phyloP scores from a whole-genome alignment of 2,888 invertebrate genomes.

The Nephrotoma appendiculata region DNA sequence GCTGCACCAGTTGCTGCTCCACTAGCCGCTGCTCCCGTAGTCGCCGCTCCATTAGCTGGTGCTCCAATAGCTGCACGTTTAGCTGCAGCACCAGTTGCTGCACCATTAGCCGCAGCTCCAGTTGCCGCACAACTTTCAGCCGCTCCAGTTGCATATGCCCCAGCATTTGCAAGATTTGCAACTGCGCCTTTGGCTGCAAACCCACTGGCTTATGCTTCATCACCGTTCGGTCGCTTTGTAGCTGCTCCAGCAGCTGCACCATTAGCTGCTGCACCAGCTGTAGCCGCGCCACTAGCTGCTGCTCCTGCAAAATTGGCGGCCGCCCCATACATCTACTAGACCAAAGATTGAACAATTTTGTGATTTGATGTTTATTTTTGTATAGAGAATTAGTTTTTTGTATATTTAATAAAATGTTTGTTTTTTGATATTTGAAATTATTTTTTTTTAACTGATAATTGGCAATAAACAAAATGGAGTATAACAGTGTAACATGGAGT shows the following conservation, averaged over 20 bases:
- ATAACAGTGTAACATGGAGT: no score
- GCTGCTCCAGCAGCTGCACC: neutral
- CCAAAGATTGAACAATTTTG: slow-evolving; percentile 7
- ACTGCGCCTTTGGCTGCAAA: neutral
- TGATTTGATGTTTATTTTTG: neutral
- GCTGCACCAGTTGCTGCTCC: slow-evolving; percentile 1
- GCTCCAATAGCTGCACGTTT: neutral
- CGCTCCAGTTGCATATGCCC: neutral
- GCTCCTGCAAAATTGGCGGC: slow-evolving; percentile 4
- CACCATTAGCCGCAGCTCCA: neutral
- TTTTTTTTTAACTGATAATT: no score
- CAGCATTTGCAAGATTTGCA: neutral
- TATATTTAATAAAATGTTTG: neutral
- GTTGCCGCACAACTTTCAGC: neutral
- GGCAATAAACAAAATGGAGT: no score
- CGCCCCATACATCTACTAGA: neutral
- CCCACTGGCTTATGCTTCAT: slow-evolving; percentile 5
- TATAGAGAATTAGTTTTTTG: neutral
- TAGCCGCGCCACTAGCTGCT: slow-evolving; percentile 2
- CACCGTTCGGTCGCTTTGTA: neutral
- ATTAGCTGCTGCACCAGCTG: slow-evolving; percentile 1
- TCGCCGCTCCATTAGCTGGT: neutral
- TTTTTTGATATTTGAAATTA: neutral
- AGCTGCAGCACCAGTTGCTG: neutral
- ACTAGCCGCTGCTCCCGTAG: neutral